phyloP scores from a whole-genome alignment of 1,140 invertebrate species.

The Drosophila simulans region DNA sequence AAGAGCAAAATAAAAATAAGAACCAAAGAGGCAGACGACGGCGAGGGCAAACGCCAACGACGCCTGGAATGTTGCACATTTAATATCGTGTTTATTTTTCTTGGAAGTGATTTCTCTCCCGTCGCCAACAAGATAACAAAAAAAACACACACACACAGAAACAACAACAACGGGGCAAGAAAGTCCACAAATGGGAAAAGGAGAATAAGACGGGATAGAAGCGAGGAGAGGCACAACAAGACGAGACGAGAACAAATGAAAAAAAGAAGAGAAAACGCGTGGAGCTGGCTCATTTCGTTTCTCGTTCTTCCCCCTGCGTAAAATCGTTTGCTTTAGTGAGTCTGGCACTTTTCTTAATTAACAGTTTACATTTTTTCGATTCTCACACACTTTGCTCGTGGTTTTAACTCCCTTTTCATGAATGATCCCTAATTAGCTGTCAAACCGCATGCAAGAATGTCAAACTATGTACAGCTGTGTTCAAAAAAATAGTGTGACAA shows the following conservation, averaged over 20 bases:
- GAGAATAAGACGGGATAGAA: background rate
- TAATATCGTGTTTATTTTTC: constrained; percentile 82
- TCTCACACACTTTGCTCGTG: constrained; percentile 2
- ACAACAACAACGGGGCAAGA: constrained; percentile 11
- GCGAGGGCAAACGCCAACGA: constrained; percentile 38
- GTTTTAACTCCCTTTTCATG: constrained; percentile 8
- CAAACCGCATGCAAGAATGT: constrained; percentile 8
- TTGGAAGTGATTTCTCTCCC: constrained; percentile 80
- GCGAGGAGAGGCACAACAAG: constrained; percentile 5
- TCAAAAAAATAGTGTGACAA: background rate
- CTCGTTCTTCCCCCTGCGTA: background rate
- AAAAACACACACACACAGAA: constrained; percentile 2
- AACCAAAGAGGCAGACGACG: constrained; percentile 5
- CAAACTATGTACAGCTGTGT: constrained; percentile 14
- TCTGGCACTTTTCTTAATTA: constrained; percentile 33
- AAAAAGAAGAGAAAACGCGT: constrained; percentile 9
- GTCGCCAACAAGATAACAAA: constrained; percentile 22
- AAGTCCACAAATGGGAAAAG: constrained; percentile 3
- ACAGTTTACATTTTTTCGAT: constrained; percentile 11
- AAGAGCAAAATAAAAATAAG: constrained; percentile 21
- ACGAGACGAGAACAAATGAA: constrained; percentile 3
- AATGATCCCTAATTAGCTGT: constrained; percentile 27
- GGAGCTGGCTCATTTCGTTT: constrained; percentile 22
- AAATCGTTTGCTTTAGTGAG: constrained; percentile 2
- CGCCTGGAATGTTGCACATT: constrained; percentile 77